Percentiles rank a stretch among this genome's conserved stretches.
These are phyloP conservation scores for Napeogenes sylphis DNA, from an alignment of 2,888 invertebrate genomes.

Conservation along the genomic window DNA sequence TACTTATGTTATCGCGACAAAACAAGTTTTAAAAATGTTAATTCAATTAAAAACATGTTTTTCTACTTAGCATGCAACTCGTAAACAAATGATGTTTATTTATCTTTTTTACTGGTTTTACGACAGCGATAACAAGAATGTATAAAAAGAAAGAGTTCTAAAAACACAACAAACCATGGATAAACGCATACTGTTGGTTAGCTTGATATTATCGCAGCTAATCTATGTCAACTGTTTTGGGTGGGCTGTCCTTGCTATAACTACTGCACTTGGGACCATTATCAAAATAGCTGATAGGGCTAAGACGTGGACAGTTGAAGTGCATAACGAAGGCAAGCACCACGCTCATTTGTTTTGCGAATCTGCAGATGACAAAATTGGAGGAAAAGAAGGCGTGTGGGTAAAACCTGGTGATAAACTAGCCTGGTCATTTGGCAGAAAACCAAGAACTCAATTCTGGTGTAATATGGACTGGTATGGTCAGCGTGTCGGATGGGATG, in stretches of 20 bases:
- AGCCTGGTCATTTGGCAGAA: not conserved
- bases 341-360: not conserved
- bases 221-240: too few species aligned
- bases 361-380: not conserved
- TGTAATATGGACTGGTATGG: slow-evolving; percentile 1
- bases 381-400: not conserved
- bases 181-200: too few species aligned
- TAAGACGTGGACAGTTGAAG: not conserved
- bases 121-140: too few species aligned
- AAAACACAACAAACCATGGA: not conserved
- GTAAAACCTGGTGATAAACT: not conserved
- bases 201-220: too few species aligned
- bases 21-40: too few species aligned
- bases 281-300: not conserved
- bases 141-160: not conserved
- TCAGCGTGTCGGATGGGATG: slow-evolving; percentile 1
- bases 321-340: not conserved
- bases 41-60: too few species aligned
- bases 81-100: too few species aligned
- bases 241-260: not conserved
- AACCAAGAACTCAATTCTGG: not conserved
- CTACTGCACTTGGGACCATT: not conserved
- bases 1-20: too few species aligned
- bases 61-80: too few species aligned
- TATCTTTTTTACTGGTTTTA: too few species aligned